Evolutionary conservation across 2,888 invertebrate species (phyloP), one percentile per base, ranked within the genome.

Genomic region (Achlya flavicornis): DNA sequence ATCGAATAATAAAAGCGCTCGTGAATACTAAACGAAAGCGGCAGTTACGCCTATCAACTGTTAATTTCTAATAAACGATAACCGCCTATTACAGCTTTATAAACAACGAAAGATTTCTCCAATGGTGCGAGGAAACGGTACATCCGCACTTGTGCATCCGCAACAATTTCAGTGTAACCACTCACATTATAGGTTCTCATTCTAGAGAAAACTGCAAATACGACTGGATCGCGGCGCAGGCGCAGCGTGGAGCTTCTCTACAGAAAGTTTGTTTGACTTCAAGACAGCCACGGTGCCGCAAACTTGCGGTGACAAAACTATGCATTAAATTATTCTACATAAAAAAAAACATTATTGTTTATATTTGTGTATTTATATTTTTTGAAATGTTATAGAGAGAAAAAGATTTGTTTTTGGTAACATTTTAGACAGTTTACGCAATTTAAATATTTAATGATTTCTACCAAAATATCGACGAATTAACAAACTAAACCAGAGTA

Each of bases 61-160:
- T 38, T 60, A 41, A 58, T 33, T 38, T 53, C 53, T 53, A 19
- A 19, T 60, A 60, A 38, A 41, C 60, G 41, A 43, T 41, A 43
- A 35, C 33, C 12, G 41, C 16, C 41, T 19, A 43, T 12, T 43
- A 41, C 26, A 43, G 58, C 60, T 60, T 60, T 60, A 60, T 60
- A 14, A 35, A 38, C 16, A 38, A 59, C 58, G 38, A 60, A 60
- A 60, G 60, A 60, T 60, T 41, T 60, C 60, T 60, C 60, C 60
- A 19, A 53, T 53, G 53, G 10, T 19, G 60, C 41, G 10, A 41
- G 41, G 60, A 26, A 41, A 60, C 41, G 35, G 41, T 19, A 41
- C 19, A 19, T 60, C 60, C 41, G 16, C 26, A 43, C 60, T 8
- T 38, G 38, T 43, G 12, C 60, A n/a, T 46, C 46, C 46, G 60